phyloP scores from a whole-genome alignment of 2,797 vertebrate genomes.

The Acrossocheilus fasciatus region DNA sequence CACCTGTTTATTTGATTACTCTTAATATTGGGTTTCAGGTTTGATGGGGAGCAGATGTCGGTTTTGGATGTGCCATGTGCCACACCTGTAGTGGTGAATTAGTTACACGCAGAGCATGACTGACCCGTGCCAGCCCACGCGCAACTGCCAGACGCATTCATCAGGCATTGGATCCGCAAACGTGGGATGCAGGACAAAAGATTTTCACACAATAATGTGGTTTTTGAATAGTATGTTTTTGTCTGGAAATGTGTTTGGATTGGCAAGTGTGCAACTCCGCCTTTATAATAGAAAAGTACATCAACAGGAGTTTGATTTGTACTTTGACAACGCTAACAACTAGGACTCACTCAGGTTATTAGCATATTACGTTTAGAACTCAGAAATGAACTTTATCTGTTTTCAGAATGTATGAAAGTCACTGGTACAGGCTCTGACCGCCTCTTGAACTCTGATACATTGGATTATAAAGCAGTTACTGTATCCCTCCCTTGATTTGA shows the following conservation, averaged over 20 bases:
- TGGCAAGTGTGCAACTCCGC: not conserved
- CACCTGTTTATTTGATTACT: slow-evolving; percentile 21
- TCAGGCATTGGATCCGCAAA: slow-evolving; percentile 16
- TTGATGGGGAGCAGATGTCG: slow-evolving; percentile 53
- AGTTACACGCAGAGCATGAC: slow-evolving; percentile 35
- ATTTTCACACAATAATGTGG: not conserved
- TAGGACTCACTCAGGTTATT: not conserved
- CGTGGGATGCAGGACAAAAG: slow-evolving; percentile 38
- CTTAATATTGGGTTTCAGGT: slow-evolving; percentile 8
- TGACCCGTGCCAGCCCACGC: slow-evolving; percentile 3
- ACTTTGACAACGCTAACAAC: not conserved
- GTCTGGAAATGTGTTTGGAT: not conserved
- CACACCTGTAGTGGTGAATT: slow-evolving; percentile 55
- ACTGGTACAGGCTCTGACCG: slow-evolving; percentile 60
- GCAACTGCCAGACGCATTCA: slow-evolving; percentile 27
- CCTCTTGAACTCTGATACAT: slow-evolving; percentile 69
- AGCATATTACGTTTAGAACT: not conserved
- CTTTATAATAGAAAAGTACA: not conserved
- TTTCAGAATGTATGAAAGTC: not conserved
- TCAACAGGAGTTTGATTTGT: not conserved
- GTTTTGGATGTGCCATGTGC: slow-evolving; percentile 33
- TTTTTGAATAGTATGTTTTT: slow-evolving; percentile 6
- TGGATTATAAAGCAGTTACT: slow-evolving; percentile 31
- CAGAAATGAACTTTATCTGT: not conserved
- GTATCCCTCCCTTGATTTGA: slow-evolving; percentile 67